Percentiles rank a stretch among this genome's conserved stretches.
Conservation (phyloP, 2,797 vertebrate genomes). For the Chaetophractus vellerosus region DNA sequence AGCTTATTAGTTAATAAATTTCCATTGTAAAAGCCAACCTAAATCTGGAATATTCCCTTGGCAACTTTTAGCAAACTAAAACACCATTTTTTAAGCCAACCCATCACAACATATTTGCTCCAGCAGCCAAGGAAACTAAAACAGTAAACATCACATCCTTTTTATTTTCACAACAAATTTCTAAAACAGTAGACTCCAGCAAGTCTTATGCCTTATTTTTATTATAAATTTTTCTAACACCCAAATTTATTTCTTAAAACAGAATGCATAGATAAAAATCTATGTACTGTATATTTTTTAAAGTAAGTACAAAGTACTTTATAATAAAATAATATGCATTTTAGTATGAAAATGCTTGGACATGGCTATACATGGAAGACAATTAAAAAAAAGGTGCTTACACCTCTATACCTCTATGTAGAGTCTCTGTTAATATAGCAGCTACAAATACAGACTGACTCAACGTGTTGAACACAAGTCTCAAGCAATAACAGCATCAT, state of each 20-base stretch:
- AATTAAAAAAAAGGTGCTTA: not conserved
- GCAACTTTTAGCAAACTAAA: too few species aligned
- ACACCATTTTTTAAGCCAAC: too few species aligned
- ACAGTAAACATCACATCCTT: not conserved
- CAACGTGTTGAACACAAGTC: not conserved
- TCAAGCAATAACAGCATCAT: not conserved
- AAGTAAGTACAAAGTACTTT: not conserved
- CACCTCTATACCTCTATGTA: not conserved
- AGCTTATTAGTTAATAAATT: too few species aligned
- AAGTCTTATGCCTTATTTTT: conserved; percentile 17
- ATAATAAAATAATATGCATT: conserved; percentile 41
- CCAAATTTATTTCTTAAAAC: not conserved
- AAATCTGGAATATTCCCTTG: too few species aligned
- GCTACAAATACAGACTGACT: not conserved
- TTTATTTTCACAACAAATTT: conserved; percentile 41
- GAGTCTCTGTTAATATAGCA: not conserved
- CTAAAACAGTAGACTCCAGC: not conserved
- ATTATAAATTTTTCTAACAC: conserved; percentile 34
- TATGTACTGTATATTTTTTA: not conserved
- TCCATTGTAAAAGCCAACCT: too few species aligned
- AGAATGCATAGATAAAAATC: conserved; percentile 24
- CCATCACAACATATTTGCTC: too few species aligned
- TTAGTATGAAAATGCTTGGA: conserved; percentile 17
- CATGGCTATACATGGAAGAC: not conserved
- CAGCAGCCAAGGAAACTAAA: too few species aligned